Base-by-base conservation (phyloP, 2,888 invertebrate species). In the Orthonychiurus folsomi region DNA sequence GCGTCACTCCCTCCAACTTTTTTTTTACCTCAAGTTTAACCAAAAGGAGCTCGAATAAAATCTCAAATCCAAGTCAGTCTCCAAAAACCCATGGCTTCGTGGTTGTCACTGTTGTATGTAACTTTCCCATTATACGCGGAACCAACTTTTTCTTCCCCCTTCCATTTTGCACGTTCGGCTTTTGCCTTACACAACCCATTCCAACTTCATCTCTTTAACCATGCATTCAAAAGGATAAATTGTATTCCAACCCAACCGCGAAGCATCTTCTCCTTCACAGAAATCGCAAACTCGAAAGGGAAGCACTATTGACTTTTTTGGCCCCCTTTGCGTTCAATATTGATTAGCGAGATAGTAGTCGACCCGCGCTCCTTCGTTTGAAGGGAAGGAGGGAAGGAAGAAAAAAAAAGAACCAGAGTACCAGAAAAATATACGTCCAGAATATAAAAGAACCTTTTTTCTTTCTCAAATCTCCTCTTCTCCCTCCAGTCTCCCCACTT, bases 271-370 rank as follows among this genome's bases (percentile, higher is more conserved):
- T 37, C 15, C 37, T 37, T 37, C 37, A 37, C 37, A 37, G 15
- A 37, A 37, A 37, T 37, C 15, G 37, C 37, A 37, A 37, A 37
- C 37, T 37, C 37, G 37, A 37, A 37, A 37, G 12, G 9, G 52
- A 23, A 20, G 60, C 56, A 64, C 61, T 66, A 66, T 66, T 66
- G 66, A 66, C 66, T 66, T 66, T 66, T 66, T 62, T 65, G 60
- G 62, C 63, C 59, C 64, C 61, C 62, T 63, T 66, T 66, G 60
- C 55, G 66, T 55, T 64, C 66, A 64, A 64, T 66, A 66, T 66
- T 66, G 66, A 66, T 66, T 66, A 64, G 64, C 58, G 24, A 58
- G 61, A 61, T 55, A n/a, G 37, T n/a, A n/a, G n/a, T n/a, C n/a
- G n/a, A n/a, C n/a, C n/a, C n/a, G n/a, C n/a, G n/a, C n/a, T n/a